phyloP scores from a whole-genome alignment of 2,797 vertebrate genomes.

The Podarcis lilfordi region DNA sequence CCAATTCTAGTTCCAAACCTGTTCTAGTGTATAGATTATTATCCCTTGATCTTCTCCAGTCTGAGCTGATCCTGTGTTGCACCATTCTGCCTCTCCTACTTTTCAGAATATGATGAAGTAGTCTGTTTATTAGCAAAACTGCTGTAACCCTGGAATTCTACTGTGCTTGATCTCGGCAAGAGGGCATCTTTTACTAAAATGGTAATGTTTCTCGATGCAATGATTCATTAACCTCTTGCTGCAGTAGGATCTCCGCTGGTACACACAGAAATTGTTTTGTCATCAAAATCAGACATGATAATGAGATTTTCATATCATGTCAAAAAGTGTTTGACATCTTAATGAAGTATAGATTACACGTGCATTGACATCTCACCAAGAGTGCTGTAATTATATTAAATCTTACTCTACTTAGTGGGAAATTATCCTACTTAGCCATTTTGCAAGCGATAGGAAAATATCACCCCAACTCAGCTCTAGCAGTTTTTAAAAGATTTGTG shows the following conservation, averaged over 20 bases:
- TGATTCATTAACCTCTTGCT: conserved; percentile 49
- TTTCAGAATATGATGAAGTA: background rate
- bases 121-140: background rate
- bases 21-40: background rate
- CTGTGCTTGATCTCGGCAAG: background rate
- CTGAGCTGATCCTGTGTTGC: conserved; percentile 14
- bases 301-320: conserved; percentile 43
- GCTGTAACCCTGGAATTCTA: conserved; percentile 1
- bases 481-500: background rate
- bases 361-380: conserved; percentile 10
- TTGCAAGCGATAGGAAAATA: conserved; percentile 16
- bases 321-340: conserved; percentile 45
- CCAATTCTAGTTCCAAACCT: background rate
- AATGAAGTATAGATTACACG: conserved; percentile 37
- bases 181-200: conserved; percentile 30
- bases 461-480: background rate
- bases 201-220: conserved; percentile 23
- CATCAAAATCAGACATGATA: conserved; percentile 45
- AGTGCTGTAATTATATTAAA: conserved; percentile 48
- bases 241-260: conserved; percentile 21
- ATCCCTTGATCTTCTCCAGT: background rate
- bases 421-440: conserved; percentile 25
- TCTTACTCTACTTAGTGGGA: conserved; percentile 24
- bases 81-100: conserved; percentile 13
- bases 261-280: conserved; percentile 54